Evolutionary conservation across 2,797 vertebrate genomes (phyloP), one percentile per base, ranked within the genome.

Genomic region (Silurus lanzhouensis): DNA sequence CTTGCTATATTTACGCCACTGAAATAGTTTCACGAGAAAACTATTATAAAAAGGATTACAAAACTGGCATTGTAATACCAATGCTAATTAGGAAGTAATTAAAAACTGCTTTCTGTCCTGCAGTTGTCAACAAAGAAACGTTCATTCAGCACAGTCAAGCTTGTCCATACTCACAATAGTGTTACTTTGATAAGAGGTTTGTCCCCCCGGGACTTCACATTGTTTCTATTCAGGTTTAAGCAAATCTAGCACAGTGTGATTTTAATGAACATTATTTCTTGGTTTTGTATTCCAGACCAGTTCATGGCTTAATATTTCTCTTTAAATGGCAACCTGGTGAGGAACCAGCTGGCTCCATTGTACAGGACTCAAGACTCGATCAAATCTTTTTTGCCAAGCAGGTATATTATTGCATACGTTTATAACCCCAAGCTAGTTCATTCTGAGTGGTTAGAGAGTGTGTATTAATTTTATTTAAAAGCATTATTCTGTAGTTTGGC

Each of bases 321-420:
- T 99, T 99, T 93, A 99, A 99, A 91, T 99, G 98, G 98, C 97
- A 99, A 90, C 97, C 97, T n/a, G 98, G 98, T 84, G 98, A 99
- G 90, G 98, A 99, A 91, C 97, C 98, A 60, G 97, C 97, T 0
- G 98, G 98, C 82, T 99, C 97, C 38, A 97, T 99, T 87, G 98
- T 99, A 78, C 97, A 98, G 90, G 98, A 99, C 92, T 99, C 98
- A 48, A 96, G 98, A 92, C 95, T 99, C 77, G 98, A 99, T 85
- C 96, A 97, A 6, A 97, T 99, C 90, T 99, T 99, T 94, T 99
- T 99, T 95, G 98, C 98, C 80, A 99, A 99, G 91, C 98, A 99
- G 96, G 98, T 98, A 89, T 83, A 44, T 48, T 64, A 31, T 75
- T 67, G n/a, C 9, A 57, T 75, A n/a, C n/a, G 20, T 25, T 38